Base-by-base conservation (phyloP, 2,888 invertebrate genomes). In the Ichneumon xanthorius region DNA sequence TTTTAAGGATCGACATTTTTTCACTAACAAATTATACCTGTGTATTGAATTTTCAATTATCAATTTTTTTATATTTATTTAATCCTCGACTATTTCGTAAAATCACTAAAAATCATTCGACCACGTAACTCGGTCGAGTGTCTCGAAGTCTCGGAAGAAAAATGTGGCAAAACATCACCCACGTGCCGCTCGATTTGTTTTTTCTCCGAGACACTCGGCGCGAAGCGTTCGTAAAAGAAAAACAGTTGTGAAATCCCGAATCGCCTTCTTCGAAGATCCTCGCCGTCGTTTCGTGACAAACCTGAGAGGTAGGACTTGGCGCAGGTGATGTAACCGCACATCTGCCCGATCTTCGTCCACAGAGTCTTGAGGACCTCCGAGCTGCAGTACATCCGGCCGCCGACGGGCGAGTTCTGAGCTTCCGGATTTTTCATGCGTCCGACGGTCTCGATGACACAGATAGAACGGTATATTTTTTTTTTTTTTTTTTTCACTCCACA, bases 261-360 rank as follows among this genome's bases (percentile, higher is more conserved):
- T 33, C 0, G n/a, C 7, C 61, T n/a, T 33, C 30, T 26, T 16
- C 7, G 4, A 30, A 30, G 11, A 30, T 58, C 67, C 72, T 72
- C 55, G 11, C 4, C 33, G n/a, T 19, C 22, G 22, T 67, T 63
- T 65, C 63, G 40, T 55, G 40, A 78, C 92, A 89, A 86, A 92
- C 93, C 93, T 92, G 93, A 92, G 83, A 93, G 89, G 87, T 92
- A 93, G 85, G 92, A 92, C 85, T 89, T 92, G 88, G 92, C 92
- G 78, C 93, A 93, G 79, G 91, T 92, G 82, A 93, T 90, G 89
- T 92, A 92, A 86, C 92, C 91, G 88, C 92, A 92, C 92, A 93
- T 93, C 88, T 90, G 92, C 50, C 92, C 92, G 88, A 93, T 90
- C 88, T 90, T 93, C 68, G 92, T 92, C 93, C 93, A 93, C 79